Base-by-base conservation (phyloP, 2,113 vertebrate genomes). In the Oncorhynchus clarkii region DNA sequence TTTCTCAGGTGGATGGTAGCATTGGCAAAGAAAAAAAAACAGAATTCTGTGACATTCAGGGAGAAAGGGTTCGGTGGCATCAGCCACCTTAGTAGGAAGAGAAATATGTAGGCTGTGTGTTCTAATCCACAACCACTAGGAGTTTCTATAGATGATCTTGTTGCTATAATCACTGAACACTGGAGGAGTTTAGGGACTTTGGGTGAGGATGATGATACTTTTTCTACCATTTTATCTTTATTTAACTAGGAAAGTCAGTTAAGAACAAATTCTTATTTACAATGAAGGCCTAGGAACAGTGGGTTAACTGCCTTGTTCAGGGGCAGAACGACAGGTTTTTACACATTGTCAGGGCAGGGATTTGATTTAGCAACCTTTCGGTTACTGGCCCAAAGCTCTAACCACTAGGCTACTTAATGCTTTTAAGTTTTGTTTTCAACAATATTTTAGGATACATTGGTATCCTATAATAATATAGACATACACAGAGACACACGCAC, bases 71-170 rank as follows among this genome's bases (percentile, higher is more conserved):
- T 9, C 0, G 39, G 2, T 60, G 59, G 59, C 59, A 62, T 62
- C 11, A n/a, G 6, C 59, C 59, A 24, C 1, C 39, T 45, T 11
- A 11, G 39, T 22, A 62, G n/a, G 1, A 62, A 5, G n/a, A 62
- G 7, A n/a, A 20, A 24, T 0, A 62, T 7, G 24, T 11, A 2
- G 3, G 2, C 12, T 59, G 34, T 27, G 34, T 62, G 59, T 73
- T n/a, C n/a, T 24, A 34, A 11, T 45, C 39, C 27, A 62, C 72
- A 20, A 62, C 72, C 72, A 73, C 72, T 73, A 73, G 60, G 72
- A 64, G 72, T 4, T 62, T 22, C 39, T 45, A 45, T 45, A 73
- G 20, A 13, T 14, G 16, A 4, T 4, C 14, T 51, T 14, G 49
- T 3, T 26, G n/a, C 72, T 22, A 60, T 20, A 65, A 73, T 73